Evolutionary conservation across 2,113 vertebrate species (phyloP), one percentile per base, ranked within the genome.

Genomic region (Pyxicephalus adspersus): DNA sequence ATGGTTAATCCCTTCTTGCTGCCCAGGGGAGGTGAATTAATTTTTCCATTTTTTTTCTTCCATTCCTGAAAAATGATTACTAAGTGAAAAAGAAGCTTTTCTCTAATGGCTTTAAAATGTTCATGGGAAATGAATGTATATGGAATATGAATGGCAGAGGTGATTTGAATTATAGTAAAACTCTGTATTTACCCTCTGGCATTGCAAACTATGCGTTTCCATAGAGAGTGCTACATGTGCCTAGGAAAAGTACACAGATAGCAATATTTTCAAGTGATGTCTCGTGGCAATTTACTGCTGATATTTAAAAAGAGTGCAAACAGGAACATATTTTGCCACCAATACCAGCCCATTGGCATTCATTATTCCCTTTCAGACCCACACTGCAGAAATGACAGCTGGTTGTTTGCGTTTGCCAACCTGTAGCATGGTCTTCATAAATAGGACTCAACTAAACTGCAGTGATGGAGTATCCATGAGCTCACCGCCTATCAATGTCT

Each of bases 1-100:
- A 77, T 29, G 54, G 52, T 78, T 68, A 68, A 57, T 45, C 64
- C 16, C 18, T 29, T 67, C 25, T 38, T 64, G 22, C 23, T 6
- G 50, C 64, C 52, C 22, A 45, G 51, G 15, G 76, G 76, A 45
- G 63, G 7, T 25, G 51, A 54, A 67, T 78, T 67, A 45, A 57
- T 78, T 78, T 63, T 29, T 77, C 26, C 2, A 2, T 26, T 64
- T 76, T 77, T 16, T 61, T 45, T 45, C 20, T 15, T 17, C 28
- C 6, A 31, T 55, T 57, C 28, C 17, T 20, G 51, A 64, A 68
- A 77, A 64, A 22, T 55, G 26, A 65, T 77, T 65, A 65, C 60
- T 51, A 64, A 77, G 76, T 65, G 28, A 64, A 77, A 77, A 65
- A 54, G 23, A 77, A 52, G 55, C 15, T 60, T 75, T 75, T 57